Percentiles rank a stretch among this genome's conserved stretches.
phyloP scores from a whole-genome alignment of 2,888 invertebrate species.

The Stratiomys singularior region DNA sequence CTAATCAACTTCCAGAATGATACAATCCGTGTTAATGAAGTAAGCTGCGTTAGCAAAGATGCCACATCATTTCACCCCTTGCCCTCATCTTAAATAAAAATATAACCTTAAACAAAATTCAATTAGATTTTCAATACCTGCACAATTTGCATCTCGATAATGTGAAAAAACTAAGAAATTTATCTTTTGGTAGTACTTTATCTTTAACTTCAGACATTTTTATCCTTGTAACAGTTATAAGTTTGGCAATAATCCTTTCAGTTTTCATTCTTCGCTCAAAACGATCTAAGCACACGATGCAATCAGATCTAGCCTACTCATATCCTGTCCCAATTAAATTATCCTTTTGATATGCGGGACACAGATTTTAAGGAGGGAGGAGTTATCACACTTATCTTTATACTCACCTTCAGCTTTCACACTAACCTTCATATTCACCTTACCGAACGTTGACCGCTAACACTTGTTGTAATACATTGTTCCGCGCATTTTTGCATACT shows the following conservation, averaged over 20 bases:
- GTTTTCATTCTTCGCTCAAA: neutral
- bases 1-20: neutral
- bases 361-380: too few relatives aligned
- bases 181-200: neutral
- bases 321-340: neutral
- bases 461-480: too few relatives aligned
- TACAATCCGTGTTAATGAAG: neutral
- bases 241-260: neutral
- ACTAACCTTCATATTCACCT: too few relatives aligned
- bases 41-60: neutral
- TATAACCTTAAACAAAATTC: neutral
- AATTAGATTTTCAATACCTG: neutral
- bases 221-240: neutral
- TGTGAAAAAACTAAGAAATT: neutral
- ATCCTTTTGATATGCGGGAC: too few relatives aligned
- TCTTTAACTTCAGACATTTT: neutral
- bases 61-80: neutral
- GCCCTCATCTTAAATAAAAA: neutral
- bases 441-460: too few relatives aligned
- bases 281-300: neutral
- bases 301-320: neutral
- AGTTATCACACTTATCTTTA: too few relatives aligned
- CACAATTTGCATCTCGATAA: neutral
- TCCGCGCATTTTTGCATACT: too few relatives aligned
- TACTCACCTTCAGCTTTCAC: too few relatives aligned